A percentile compares a stretch with the other conserved stretches of the same genome.
Evolutionary conservation across 2,888 invertebrate genomes (phyloP).

Genomic region (Pyrrhopygopsis socrates): DNA sequence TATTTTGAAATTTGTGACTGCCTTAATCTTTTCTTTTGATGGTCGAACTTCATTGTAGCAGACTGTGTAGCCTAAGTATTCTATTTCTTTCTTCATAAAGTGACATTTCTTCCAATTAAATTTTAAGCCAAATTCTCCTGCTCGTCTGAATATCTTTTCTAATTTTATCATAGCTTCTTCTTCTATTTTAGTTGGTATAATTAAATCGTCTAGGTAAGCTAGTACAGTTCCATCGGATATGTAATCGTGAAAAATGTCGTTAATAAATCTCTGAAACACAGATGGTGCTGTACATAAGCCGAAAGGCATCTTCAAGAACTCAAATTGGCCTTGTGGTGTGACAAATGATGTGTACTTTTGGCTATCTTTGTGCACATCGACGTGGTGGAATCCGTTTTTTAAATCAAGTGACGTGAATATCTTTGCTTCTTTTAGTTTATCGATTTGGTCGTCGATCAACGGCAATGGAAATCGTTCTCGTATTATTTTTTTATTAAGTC

Average conservation of each 20-base stretch:
- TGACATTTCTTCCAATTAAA: constrained; percentile 88
- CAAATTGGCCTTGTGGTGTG: constrained; percentile 88
- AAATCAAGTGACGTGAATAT: constrained; percentile 83
- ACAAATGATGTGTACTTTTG: constrained; percentile 89
- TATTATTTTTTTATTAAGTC: constrained; percentile 87
- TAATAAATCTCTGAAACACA: constrained; percentile 87
- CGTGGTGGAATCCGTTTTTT: constrained; percentile 89
- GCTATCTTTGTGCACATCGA: constrained; percentile 83
- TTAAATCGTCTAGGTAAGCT: constrained; percentile 77
- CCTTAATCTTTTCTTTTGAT: constrained; percentile 64
- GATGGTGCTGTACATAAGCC: constrained; percentile 89
- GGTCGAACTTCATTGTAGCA: constrained; percentile 68
- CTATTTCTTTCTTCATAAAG: constrained; percentile 84
- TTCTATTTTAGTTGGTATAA: constrained; percentile 66
- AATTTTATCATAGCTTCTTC: constrained; percentile 72
- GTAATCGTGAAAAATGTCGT: constrained; percentile 85
- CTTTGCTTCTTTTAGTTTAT: constrained; percentile 87
- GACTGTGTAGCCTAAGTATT: constrained; percentile 84
- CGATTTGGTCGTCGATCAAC: constrained; percentile 88
- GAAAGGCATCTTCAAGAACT: constrained; percentile 89
- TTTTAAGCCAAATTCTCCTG: constrained; percentile 82
- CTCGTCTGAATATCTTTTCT: constrained; percentile 71
- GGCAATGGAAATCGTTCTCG: constrained; percentile 88
- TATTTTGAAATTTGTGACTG: constrained; percentile 67
- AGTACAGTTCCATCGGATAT: constrained; percentile 61